phyloP scores from a whole-genome alignment of 2,113 vertebrate genomes.

The Ailurus styani region DNA sequence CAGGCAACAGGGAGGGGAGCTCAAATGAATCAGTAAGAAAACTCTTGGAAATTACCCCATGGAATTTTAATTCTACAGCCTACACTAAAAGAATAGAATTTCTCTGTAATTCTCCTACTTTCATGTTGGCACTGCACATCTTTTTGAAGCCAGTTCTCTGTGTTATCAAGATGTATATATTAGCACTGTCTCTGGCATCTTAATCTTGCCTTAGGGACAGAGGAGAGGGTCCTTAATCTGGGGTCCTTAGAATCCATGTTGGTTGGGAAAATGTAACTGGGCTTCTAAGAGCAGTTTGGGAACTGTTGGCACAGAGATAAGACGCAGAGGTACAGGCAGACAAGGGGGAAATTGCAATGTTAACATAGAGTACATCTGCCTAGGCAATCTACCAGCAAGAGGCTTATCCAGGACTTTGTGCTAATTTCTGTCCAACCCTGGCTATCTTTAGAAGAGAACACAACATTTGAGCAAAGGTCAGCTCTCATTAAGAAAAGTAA shows the following conservation, averaged over 20 bases:
- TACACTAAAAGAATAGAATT: background rate
- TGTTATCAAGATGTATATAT: background rate
- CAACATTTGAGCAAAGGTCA: background rate
- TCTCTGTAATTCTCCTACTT: background rate
- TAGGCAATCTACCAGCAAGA: background rate
- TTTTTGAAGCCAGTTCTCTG: background rate
- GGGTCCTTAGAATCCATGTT: background rate
- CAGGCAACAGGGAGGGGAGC: background rate
- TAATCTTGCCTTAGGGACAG: background rate
- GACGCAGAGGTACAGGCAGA: background rate
- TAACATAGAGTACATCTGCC: too few relatives aligned
- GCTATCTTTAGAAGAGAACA: background rate
- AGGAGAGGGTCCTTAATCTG: background rate
- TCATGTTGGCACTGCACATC: background rate
- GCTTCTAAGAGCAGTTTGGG: background rate
- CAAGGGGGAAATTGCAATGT: background rate
- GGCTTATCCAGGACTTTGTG: background rate
- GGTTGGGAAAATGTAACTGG: background rate
- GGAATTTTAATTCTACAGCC: background rate
- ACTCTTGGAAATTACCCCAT: background rate
- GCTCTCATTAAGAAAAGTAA: background rate
- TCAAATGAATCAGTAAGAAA: background rate
- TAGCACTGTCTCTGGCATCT: background rate
- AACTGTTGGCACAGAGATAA: background rate
- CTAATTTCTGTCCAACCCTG: background rate